phyloP scores from a whole-genome alignment of 1,140 invertebrate species.

The Drosophila novamexicana region DNA sequence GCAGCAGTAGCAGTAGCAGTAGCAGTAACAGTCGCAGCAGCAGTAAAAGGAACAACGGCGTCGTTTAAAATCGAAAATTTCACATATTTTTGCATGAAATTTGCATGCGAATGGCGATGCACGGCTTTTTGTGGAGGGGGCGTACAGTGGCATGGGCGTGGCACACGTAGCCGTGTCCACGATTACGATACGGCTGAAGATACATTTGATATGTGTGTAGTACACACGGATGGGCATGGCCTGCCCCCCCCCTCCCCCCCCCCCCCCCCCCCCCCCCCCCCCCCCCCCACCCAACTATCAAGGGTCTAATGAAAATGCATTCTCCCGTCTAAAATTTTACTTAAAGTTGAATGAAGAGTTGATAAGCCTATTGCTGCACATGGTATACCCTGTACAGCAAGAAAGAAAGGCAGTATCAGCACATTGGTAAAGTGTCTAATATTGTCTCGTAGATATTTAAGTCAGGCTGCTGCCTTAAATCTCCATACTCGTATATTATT shows the following conservation, averaged over 20 bases:
- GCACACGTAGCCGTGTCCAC: constrained; percentile 45
- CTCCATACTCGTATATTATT: no score
- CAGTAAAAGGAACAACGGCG: constrained; percentile 26
- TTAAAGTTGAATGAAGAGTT: constrained; percentile 2
- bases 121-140: neutral
- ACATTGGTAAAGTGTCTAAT: no score
- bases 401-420: no score
- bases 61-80: constrained; percentile 79
- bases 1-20: constrained; percentile 24
- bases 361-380: no score
- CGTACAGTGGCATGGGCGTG: neutral
- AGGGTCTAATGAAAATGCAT: constrained; percentile 19
- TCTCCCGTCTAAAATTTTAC: neutral
- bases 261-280: no score
- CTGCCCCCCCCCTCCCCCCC: no score
- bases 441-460: no score
- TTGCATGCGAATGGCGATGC: constrained; percentile 59
- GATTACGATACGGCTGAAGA: constrained; percentile 40
- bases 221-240: neutral
- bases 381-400: no score
- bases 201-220: constrained; percentile 22
- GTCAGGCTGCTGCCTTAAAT: no score
- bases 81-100: constrained; percentile 82
- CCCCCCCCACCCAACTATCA: neutral
- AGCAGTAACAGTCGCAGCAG: constrained; percentile 36